Evolutionary conservation across 2,888 invertebrate species (phyloP).

Genomic region (Dolomedes plantarius): DNA sequence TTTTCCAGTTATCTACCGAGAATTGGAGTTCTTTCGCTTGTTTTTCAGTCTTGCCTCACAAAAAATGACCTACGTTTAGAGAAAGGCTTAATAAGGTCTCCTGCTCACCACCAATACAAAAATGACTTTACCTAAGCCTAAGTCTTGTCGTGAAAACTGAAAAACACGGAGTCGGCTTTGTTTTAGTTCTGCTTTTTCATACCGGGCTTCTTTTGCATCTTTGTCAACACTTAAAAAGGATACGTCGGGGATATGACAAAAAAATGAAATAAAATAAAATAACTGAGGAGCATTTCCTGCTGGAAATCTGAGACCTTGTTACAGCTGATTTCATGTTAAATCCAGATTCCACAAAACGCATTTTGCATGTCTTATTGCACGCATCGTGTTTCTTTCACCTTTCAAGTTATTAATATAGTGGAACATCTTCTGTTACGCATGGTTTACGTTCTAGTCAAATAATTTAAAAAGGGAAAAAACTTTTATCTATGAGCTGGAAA

Average conservation of each 20-base stretch:
- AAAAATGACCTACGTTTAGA: neutral
- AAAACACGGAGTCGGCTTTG: constrained; percentile 29
- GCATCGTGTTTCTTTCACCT: no score
- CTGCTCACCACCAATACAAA: constrained; percentile 23
- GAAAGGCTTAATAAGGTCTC: constrained; percentile 54
- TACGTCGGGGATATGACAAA: neutral
- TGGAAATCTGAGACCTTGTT: no score
- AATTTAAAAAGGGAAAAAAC: no score
- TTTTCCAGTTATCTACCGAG: constrained; percentile 55
- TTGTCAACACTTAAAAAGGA: neutral
- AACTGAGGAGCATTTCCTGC: no score
- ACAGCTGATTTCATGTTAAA: no score
- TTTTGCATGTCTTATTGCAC: no score
- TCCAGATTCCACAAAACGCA: no score
- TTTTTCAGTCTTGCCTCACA: constrained; percentile 18
- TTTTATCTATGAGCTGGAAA: no score
- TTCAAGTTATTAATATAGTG: no score
- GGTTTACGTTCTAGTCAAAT: no score
- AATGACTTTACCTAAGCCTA: constrained; percentile 37
- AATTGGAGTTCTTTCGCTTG: constrained; percentile 32
- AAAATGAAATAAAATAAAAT: no score
- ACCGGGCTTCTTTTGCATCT: constrained; percentile 12
- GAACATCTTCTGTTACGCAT: no score
- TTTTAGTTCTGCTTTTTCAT: constrained; percentile 6
- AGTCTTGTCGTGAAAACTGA: constrained; percentile 10